Percentiles rank a stretch among this genome's conserved stretches.
Conservation (phyloP, 2,113 vertebrate species). For the Stomatorhinus ivindoensis region DNA sequence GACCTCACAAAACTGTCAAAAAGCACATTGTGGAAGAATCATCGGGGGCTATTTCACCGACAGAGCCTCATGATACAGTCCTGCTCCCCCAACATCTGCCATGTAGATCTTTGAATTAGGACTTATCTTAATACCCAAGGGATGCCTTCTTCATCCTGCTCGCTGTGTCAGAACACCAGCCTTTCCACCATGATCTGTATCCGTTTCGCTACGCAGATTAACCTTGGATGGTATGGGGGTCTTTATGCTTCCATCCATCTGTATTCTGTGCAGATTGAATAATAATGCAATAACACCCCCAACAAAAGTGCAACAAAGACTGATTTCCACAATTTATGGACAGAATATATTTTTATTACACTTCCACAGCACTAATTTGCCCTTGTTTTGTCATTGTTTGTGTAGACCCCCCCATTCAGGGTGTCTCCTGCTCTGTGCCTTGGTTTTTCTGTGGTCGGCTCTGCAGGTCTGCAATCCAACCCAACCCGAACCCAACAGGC, state of each 20-base stretch:
- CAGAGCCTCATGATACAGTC: background rate
- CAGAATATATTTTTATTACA: background rate
- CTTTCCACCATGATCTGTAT: background rate
- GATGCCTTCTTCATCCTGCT: background rate
- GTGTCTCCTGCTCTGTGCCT: background rate
- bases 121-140: background rate
- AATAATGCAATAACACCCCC: background rate
- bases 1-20: background rate
- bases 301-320: background rate
- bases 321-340: background rate
- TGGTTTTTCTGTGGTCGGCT: background rate
- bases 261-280: background rate
- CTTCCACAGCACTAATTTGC: background rate
- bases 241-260: background rate
- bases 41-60: background rate
- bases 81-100: background rate
- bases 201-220: background rate
- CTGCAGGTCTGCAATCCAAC: background rate
- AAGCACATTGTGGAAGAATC: background rate
- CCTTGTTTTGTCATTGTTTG: background rate
- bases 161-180: background rate
- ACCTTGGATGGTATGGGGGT: background rate
- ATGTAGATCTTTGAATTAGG: background rate
- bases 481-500: background rate
- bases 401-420: background rate